These are phyloP conservation scores for Calidris pugnax DNA, from an alignment of 2,113 vertebrate genomes.

Conservation along the genomic window DNA sequence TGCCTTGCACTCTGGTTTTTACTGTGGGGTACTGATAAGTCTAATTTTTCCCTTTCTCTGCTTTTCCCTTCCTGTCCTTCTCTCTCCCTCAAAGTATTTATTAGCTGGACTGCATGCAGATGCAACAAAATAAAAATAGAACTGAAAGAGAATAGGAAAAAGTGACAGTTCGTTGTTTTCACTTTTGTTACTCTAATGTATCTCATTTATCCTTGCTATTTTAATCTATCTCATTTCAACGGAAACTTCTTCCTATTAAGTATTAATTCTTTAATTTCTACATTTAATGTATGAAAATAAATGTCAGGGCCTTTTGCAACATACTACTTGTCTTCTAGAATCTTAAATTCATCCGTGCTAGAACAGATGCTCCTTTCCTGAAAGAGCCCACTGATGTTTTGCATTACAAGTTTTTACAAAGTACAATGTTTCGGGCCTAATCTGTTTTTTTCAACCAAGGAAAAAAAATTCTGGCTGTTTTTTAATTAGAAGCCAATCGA, in stretches of 20 bases:
- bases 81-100: not conserved
- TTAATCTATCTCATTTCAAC: not conserved
- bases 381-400: not conserved
- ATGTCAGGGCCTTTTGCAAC: not conserved
- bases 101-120: not conserved
- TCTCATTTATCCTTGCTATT: not conserved
- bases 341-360: not conserved
- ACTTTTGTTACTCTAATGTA: not conserved
- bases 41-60: not conserved
- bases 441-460: not conserved
- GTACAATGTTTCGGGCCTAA: not conserved
- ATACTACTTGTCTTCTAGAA: not conserved
- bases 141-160: not conserved
- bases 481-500: not conserved
- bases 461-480: fast-evolving
- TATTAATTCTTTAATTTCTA: not conserved
- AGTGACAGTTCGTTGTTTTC: not conserved
- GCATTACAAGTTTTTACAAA: not conserved
- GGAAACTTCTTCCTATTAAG: not conserved
- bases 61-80: not conserved
- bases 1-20: not conserved
- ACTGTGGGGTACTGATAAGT: not conserved
- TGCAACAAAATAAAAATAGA: not conserved
- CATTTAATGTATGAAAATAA: not conserved
- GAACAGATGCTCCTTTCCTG: not conserved